A percentile compares a stretch with the other conserved stretches of the same genome.
phyloP scores from a whole-genome alignment of 1,140 invertebrate species.

The Drosophila setifemur region DNA sequence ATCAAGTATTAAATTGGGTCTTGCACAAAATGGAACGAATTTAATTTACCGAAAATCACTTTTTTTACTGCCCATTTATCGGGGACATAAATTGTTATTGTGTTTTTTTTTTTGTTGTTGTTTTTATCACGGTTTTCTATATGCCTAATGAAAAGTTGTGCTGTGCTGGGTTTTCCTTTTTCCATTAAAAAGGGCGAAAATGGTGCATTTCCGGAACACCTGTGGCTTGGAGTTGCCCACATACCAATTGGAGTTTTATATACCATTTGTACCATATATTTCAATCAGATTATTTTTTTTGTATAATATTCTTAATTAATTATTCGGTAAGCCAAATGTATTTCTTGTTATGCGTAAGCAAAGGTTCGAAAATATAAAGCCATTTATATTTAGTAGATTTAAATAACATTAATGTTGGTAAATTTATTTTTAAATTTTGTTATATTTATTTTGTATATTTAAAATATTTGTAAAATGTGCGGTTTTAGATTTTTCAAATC shows the following conservation, averaged over 20 bases:
- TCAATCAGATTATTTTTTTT: no score
- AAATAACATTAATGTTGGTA: no score
- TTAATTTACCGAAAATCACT: conserved; percentile 29
- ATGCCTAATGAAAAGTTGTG: conserved; percentile 11
- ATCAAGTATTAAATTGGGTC: conserved; percentile 62
- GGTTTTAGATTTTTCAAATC: no score
- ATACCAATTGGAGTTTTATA: not conserved
- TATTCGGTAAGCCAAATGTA: no score
- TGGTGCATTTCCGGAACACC: conserved; percentile 22
- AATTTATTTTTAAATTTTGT: no score
- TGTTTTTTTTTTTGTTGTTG: not conserved
- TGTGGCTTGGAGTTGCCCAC: conserved; percentile 15
- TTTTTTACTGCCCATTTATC: not conserved
- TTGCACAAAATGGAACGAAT: conserved; percentile 15
- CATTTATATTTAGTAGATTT: no score
- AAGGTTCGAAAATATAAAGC: no score
- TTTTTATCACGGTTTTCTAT: not conserved
- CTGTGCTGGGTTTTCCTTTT: not conserved
- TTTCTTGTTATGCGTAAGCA: no score
- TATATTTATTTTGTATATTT: no score
- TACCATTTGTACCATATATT: not conserved
- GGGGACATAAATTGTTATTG: no score
- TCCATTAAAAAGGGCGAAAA: conserved; percentile 13
- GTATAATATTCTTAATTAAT: no score
- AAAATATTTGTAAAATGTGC: no score